These are phyloP conservation scores for Philhelius pedissequus DNA, from an alignment of 2,888 invertebrate genomes.

Conservation along the genomic window DNA sequence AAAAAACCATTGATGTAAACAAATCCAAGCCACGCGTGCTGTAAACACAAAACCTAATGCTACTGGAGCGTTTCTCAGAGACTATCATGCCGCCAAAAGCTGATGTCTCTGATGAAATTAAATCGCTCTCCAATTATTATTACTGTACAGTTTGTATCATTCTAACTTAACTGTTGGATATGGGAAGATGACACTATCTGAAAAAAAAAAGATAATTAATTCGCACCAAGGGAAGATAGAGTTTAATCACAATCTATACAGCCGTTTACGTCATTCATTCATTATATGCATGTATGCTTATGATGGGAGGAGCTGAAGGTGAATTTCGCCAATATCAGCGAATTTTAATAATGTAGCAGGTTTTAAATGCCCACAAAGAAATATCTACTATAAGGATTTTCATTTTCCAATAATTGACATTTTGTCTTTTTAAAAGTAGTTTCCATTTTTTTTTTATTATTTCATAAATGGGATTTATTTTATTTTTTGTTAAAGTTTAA, in stretches of 20 bases:
- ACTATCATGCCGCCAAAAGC: slow-evolving; percentile 29
- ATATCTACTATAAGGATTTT: too few relatives aligned
- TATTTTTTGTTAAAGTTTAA: too few relatives aligned
- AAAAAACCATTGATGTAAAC: slow-evolving; percentile 22
- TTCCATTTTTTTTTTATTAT: too few relatives aligned
- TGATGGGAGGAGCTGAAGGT: not conserved
- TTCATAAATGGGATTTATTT: too few relatives aligned
- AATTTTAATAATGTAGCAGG: not conserved
- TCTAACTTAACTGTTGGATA: slow-evolving; percentile 18
- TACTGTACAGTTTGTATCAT: not conserved
- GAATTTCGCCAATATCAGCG: not conserved
- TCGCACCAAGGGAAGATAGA: slow-evolving; percentile 17
- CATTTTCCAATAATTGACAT: too few relatives aligned
- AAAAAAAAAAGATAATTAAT: slow-evolving; percentile 28
- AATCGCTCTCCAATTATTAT: slow-evolving; percentile 2
- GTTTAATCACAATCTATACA: not conserved
- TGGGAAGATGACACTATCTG: slow-evolving; percentile 9
- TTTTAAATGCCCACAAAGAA: too few relatives aligned
- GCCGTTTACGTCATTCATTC: not conserved
- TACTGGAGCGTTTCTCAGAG: slow-evolving; percentile 10
- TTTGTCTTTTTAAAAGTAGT: too few relatives aligned
- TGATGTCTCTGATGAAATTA: slow-evolving; percentile 25
- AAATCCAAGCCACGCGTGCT: slow-evolving; percentile 63
- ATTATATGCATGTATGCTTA: too few relatives aligned
- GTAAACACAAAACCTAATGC: slow-evolving; percentile 34